Base-by-base conservation (phyloP, 2,888 invertebrate species). In the Mesochorus sp. region DNA sequence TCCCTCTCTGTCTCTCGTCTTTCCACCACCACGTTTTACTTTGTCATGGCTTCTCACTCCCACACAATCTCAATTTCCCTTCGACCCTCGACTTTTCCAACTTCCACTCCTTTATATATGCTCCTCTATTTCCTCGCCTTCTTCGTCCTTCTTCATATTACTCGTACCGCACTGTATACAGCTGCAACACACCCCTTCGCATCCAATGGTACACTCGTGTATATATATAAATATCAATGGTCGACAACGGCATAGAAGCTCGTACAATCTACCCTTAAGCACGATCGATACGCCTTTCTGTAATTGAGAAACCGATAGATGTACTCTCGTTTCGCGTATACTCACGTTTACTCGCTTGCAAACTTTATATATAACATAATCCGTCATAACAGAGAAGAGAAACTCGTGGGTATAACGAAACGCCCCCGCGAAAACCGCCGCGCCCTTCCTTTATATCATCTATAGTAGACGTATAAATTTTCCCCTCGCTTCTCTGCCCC, bases 361-460 rank as follows among this genome's bases (percentile, higher is more conserved):
- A 39, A 76, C 76, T 73, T 81, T 57, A n/a, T n/a, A n/a, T 74
- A 77, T 79, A 81, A 80, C 77, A 77, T 80, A 81, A 84, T 83
- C 80, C 79, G 76, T 83, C 84, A 81, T 80, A 82, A 81, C 79
- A 75, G 76, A 71, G 70, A 57, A 8, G 21, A 19, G n/a, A n/a
- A 72, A 57, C 44, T 49, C 51, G 64, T 51, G 64, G 70, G 59
- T 42, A 64, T 61, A 21, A 44, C 53, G 19, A 55, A 67, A 64
- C 64, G 49, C 64, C 64, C 53, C 26, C 42, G 31, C 51, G 59
- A 67, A 61, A 79, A 26, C 64, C 19, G 21, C 8, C 21, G 19
- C 24, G 1, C 39, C 12, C 39, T 39, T 12, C 8, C 39, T 39
- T n/a, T 39, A n/a, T n/a, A 39, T 39, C 12, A 39, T n/a, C 3